Evolutionary conservation across 2,888 invertebrate species (phyloP), one percentile per base, ranked within the genome.

Genomic region (Artemia sp.): DNA sequence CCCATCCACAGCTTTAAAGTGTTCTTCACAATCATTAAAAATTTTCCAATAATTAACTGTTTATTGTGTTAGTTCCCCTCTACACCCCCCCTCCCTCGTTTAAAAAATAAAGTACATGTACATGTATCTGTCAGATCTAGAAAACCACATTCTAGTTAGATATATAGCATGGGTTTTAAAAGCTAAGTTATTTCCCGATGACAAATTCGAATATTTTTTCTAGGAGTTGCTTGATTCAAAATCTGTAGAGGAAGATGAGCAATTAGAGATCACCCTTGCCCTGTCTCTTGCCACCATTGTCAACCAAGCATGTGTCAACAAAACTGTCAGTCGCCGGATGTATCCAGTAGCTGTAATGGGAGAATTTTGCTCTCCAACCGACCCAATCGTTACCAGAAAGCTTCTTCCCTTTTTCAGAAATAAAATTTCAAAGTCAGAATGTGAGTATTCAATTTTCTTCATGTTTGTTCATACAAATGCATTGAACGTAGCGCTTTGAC

Each of bases 231-330:
- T 74, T 66, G 73, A 75, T 8, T 70, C 72, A 64, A 66, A 73
- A 0, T 73, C 72, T 12, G 73, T 75, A 9, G 74, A 74, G 66
- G 71, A 74, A 11, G 72, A 74, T 69, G 51, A 71, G 8, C 72
- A 74, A 52, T 64, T 75, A 70, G 73, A 73, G 67, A 73, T 73
- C 68, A 72, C 76, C 9, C 73, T 75, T 52, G 70, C 74, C 38
- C 73, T 78, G 64, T 72, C 77, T 38, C 74, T 77, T 72, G 74
- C 75, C 67, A 74, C 74, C 70, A 72, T 78, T 68, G 72, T 78
- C 70, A 72, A 76, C 72, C 74, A 76, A 71, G 76, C 76, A 52
- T 78, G 77, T 72, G 74, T 77, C 51, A 73, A 74, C 71, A 69
- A 71, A 8, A 72, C 70, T 8, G 72, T 71, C 58, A 73, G 72